phyloP scores from a whole-genome alignment of 2,888 invertebrate genomes.

The Acrobeloides nanus region DNA sequence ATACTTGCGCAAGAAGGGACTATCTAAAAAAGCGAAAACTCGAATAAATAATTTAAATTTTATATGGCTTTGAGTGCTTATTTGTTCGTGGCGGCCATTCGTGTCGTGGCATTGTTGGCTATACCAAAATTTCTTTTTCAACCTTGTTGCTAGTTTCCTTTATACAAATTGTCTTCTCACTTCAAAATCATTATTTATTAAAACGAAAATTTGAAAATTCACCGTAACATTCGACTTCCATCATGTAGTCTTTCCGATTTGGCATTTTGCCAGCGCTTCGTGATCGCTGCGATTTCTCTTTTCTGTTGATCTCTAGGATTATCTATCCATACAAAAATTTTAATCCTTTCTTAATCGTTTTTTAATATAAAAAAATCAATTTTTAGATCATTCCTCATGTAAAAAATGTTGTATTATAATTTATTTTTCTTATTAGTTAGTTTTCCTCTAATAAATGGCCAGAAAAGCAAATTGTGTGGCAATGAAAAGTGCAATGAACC shows the following conservation, averaged over 20 bases:
- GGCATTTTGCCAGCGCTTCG: background rate
- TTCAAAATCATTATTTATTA: conserved; percentile 1
- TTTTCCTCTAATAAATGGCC: background rate
- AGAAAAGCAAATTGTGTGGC: conserved; percentile 9
- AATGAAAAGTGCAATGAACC: conserved; percentile 2
- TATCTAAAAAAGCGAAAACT: too few relatives aligned
- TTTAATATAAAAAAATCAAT: background rate
- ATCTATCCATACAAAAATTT: background rate
- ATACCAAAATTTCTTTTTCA: too few relatives aligned
- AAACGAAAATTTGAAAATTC: background rate
- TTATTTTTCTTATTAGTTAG: background rate
- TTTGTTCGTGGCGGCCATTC: too few relatives aligned
- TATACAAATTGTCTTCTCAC: too few relatives aligned
- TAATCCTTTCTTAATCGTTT: background rate
- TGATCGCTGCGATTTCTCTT: background rate
- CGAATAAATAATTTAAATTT: too few relatives aligned
- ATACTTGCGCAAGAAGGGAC: too few relatives aligned
- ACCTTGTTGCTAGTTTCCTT: too few relatives aligned
- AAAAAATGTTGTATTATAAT: background rate
- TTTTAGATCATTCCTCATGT: background rate
- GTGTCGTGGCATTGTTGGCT: too few relatives aligned
- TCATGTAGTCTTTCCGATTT: background rate
- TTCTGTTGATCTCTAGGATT: background rate
- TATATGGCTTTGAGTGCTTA: too few relatives aligned
- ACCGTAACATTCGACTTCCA: background rate